A percentile compares a stretch with the other conserved stretches of the same genome.
Evolutionary conservation across 1,140 invertebrate species (phyloP).

Genomic region (Drosophila santomea): DNA sequence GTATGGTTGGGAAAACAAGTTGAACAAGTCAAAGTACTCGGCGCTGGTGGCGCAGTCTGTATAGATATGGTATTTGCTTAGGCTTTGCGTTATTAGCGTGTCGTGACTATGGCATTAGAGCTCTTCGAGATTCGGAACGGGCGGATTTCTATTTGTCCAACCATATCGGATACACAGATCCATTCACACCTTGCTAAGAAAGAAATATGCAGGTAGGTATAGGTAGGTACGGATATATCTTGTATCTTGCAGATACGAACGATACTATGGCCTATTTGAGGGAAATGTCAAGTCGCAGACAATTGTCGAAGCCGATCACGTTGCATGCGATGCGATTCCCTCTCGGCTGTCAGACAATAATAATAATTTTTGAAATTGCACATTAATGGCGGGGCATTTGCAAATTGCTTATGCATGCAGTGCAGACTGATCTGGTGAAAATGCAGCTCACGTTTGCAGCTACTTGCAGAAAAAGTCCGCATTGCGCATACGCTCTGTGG

Average conservation of each 20-base stretch:
- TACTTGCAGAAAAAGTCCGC: conserved; percentile 55
- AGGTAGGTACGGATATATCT: conserved; percentile 9
- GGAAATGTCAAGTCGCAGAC: conserved; percentile 65
- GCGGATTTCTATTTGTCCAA: conserved; percentile 68
- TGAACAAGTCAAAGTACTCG: conserved; percentile 45
- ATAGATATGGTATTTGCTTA: conserved; percentile 56
- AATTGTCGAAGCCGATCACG: conserved; percentile 70
- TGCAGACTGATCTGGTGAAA: conserved; percentile 52
- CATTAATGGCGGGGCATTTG: conserved; percentile 51
- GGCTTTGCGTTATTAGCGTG: conserved; percentile 65
- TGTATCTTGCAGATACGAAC: conserved; percentile 35
- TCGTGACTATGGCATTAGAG: conserved; percentile 72
- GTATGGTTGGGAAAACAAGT: conserved; percentile 30
- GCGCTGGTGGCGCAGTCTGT: neutral
- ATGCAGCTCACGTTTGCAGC: conserved; percentile 69
- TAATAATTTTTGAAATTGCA: conserved; percentile 69
- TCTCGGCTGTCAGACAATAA: conserved; percentile 49
- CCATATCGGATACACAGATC: conserved; percentile 70
- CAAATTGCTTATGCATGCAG: conserved; percentile 78
- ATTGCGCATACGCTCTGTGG: conserved; percentile 70
- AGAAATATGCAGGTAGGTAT: neutral
- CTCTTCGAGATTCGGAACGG: conserved; percentile 39
- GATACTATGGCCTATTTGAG: conserved; percentile 1
- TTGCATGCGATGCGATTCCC: conserved; percentile 63
- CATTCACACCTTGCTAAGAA: conserved; percentile 73